phyloP scores from a whole-genome alignment of 1,140 invertebrate genomes.

The Neodiprion fabricii region DNA sequence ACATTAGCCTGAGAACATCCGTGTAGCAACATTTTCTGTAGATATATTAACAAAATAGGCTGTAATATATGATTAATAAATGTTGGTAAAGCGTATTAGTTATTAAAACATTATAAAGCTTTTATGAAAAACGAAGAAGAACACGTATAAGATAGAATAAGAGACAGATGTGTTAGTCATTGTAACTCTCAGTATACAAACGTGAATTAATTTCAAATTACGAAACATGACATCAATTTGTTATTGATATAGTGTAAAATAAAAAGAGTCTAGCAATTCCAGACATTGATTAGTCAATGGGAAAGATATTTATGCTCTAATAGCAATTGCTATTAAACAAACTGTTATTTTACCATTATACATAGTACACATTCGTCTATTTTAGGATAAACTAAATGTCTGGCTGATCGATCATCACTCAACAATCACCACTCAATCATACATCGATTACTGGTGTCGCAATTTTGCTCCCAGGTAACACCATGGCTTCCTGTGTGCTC shows the following conservation, averaged over 20 bases:
- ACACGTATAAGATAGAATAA: conserved; percentile 25
- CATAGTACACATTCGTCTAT: no score
- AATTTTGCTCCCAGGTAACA: neutral
- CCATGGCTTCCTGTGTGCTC: no score
- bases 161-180: conserved; percentile 26
- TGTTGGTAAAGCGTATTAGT: neutral
- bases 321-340: no score
- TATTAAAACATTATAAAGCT: neutral
- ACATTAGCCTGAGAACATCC: no score
- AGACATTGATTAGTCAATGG: no score
- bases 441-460: neutral
- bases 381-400: no score
- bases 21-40: no score
- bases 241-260: conserved; percentile 6
- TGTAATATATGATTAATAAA: no score
- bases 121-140: neutral
- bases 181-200: conserved; percentile 11
- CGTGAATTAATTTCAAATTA: neutral
- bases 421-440: neutral
- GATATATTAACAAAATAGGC: no score
- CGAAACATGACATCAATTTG: neutral
- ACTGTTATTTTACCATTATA: no score
- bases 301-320: no score
- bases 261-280: neutral
- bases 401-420: no score